Conservation (phyloP, 2,888 invertebrate genomes). For the Netelia virgata region DNA sequence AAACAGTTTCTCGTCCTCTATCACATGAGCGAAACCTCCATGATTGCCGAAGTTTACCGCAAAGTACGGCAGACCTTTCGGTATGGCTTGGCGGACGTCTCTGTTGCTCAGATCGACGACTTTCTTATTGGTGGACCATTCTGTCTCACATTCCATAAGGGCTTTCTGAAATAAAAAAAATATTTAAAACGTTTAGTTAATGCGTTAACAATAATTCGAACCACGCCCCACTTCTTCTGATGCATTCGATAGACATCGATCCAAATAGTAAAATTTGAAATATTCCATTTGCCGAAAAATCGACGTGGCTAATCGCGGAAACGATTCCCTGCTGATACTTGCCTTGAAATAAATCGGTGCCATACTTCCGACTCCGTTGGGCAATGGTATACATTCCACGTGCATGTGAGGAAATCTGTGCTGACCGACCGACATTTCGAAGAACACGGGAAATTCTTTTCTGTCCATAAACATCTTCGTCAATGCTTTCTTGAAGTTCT, state of each 20-base stretch:
- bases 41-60: conserved; percentile 96
- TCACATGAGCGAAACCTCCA: conserved; percentile 97
- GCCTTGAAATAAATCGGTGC: conserved; percentile 98
- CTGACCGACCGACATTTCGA: conserved; percentile 93
- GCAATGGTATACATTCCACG: conserved; percentile 95
- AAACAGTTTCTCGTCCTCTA: conserved; percentile 96
- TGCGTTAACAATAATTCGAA: neutral
- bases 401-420: conserved; percentile 93
- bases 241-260: neutral
- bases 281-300: neutral
- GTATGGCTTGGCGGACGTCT: conserved; percentile 92
- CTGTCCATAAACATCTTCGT: conserved; percentile 91
- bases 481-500: conserved; percentile 92
- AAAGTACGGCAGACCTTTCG: conserved; percentile 98
- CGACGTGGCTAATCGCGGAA: neutral
- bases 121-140: conserved; percentile 98
- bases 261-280: conserved; percentile 6
- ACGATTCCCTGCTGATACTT: conserved; percentile 51
- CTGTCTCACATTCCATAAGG: conserved; percentile 96
- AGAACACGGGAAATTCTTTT: conserved; percentile 94
- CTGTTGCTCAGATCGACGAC: conserved; percentile 90
- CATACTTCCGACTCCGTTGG: conserved; percentile 93
- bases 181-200: neutral
- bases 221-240: too few relatives aligned
- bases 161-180: conserved; percentile 85